Base-by-base conservation (phyloP, 2,797 vertebrate species). In the Peromyscus aztecus region DNA sequence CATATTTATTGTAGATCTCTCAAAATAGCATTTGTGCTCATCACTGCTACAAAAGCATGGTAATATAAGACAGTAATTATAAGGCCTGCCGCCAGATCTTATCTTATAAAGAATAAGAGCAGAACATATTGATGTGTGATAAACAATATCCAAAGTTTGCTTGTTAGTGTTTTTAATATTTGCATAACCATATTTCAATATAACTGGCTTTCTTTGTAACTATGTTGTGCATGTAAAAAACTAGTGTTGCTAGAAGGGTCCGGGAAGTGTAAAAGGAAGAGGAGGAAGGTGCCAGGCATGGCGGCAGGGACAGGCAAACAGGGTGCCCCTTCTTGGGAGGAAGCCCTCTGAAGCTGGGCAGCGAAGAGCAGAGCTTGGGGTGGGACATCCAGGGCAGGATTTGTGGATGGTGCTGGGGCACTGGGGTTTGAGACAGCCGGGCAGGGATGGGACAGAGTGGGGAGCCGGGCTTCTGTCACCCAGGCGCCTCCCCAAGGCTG, bases 121-220 rank as follows among this genome's bases (percentile, higher is more conserved):
- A 14, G 11, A 78, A 77, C 65, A 61, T 55, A 76, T 43, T n/a
- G 40, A 57, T 88, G 34, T 59, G 37, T 46, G 57, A 92, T 89
- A 81, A 34, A 49, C 49, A 71, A 9, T 89, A 76, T 71, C 40
- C 40, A 78, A 94, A 75, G 40, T 89, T 75, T 97, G 86, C 94
- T 95, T 87, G 81, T 52, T 82, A 78, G 16, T 63, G 65, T 63
- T 57, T 75, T 92, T 49, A 91, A 73, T 91, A 83, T 83, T 92
- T 84, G 49, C 57, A 27, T 40, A 80, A 59, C 57, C 34, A 12
- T 90, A 57, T 82, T 96, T 93, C n/a, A n/a, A 6, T 77, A 43
- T 73, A 78, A 78, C 73, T 76, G 81, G 59, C 40, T 88, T 92
- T 75, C 55, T 90, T 63, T 90, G 49, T 61, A 80, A 87, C 63